phyloP scores from a whole-genome alignment of 2,888 invertebrate genomes.

The Hemicrepidius hirtus region DNA sequence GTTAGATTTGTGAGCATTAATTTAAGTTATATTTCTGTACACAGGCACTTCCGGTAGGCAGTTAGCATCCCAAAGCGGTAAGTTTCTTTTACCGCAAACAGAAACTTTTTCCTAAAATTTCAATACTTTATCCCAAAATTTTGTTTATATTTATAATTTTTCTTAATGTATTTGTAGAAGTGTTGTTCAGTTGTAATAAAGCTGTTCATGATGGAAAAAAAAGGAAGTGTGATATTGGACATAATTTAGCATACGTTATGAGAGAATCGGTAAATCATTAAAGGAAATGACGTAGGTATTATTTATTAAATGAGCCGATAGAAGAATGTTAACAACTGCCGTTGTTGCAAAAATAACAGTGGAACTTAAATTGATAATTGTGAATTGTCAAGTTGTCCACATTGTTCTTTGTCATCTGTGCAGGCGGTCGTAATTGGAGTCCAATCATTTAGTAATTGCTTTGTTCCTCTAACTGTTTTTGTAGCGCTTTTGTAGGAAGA shows the following conservation, averaged over 20 bases:
- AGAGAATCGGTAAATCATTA: constrained; percentile 6
- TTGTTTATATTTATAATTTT: not conserved
- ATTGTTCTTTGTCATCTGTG: constrained; percentile 49
- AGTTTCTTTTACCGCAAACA: constrained; percentile 41
- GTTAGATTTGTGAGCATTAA: constrained; percentile 37
- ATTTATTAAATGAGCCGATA: constrained; percentile 39
- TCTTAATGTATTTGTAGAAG: not conserved
- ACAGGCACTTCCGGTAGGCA: constrained; percentile 49
- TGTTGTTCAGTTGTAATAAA: not conserved
- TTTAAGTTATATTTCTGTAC: constrained; percentile 47
- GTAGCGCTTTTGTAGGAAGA: constrained; percentile 26
- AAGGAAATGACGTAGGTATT: constrained; percentile 25
- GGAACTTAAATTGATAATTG: constrained; percentile 59
- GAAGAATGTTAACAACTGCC: constrained; percentile 51
- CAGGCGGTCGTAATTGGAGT: constrained; percentile 57
- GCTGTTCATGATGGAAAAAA: not conserved
- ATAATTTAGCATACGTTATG: constrained; percentile 8
- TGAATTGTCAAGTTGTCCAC: constrained; percentile 55
- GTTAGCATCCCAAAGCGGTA: constrained; percentile 48
- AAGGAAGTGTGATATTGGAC: not conserved
- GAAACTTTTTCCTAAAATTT: constrained; percentile 13
- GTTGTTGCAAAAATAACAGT: constrained; percentile 46
- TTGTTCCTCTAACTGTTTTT: constrained; percentile 49
- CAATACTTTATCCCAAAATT: not conserved
- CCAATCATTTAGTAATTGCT: constrained; percentile 56